phyloP scores from a whole-genome alignment of 2,113 vertebrate species.

The Anhinga anhinga region DNA sequence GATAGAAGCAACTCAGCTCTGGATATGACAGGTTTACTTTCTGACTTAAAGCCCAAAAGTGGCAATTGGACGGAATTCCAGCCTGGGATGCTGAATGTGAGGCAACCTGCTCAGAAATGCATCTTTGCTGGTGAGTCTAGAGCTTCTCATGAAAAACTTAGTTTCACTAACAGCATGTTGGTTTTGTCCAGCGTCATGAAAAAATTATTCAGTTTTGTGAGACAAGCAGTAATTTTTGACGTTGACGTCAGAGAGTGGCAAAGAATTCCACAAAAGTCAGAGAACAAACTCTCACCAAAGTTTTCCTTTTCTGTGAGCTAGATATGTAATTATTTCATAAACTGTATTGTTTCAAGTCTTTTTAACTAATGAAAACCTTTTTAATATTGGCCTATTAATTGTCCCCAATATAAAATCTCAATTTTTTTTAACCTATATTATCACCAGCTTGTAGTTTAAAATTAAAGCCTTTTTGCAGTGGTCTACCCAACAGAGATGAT shows the following conservation, averaged over 20 bases:
- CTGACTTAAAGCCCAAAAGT: neutral
- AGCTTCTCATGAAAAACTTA: neutral
- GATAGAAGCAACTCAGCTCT: slow-evolving; percentile 21
- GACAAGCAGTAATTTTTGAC: neutral
- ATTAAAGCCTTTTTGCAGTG: neutral
- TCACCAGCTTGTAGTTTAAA: neutral
- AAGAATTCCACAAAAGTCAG: neutral
- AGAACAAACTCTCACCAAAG: neutral
- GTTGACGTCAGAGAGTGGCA: neutral
- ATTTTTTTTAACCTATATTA: neutral
- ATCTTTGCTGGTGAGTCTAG: neutral
- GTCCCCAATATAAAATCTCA: neutral
- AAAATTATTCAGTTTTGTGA: neutral
- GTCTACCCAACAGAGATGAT: neutral
- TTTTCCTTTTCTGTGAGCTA: neutral
- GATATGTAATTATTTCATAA: neutral
- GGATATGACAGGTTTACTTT: slow-evolving; percentile 3
- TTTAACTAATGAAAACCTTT: neutral
- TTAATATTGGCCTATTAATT: neutral
- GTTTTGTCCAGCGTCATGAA: neutral
- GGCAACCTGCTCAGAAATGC: neutral
- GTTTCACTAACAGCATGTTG: neutral
- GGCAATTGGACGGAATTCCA: neutral
- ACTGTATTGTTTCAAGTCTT: neutral
- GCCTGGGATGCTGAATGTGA: neutral